Base-by-base conservation (phyloP, 1,140 invertebrate species). In the Littorina saxatilis region DNA sequence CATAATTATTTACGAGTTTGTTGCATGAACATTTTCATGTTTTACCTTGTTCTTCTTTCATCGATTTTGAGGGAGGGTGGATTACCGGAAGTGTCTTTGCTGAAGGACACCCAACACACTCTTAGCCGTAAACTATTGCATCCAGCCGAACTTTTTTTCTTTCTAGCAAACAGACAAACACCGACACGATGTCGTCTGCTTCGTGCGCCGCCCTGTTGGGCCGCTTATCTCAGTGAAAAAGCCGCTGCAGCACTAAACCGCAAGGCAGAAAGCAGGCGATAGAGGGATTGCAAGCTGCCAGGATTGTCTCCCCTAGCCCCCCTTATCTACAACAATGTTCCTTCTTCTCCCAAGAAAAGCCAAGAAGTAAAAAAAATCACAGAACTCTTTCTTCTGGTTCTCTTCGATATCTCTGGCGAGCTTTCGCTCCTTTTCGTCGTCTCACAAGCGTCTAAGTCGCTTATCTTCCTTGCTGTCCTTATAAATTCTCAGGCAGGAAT, bases 301-400 rank as follows among this genome's bases (percentile, higher is more conserved):
- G 40, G 66, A 39, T 37, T 73, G 70, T 73, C 70, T 32, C n/a
- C n/a, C n/a, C n/a, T 29, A 23, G 29, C 4, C 7, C 43, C 9
- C 39, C 40, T 52, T 73, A 73, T 73, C 70, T 73, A 73, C 43
- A 73, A 73, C 70, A 73, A 73, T 50, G 70, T 73, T 73, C 66
- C 66, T 68, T 68, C 66, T 68, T 5, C 66, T 15, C 66, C 66
- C 9, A 29, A 47, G 7, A 39, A 17, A 68, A 15, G 66, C 32
- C 37, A 15, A 68, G 35, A 27, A 5, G 23, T 13, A 68, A 68
- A 39, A 68, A 68, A 68, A 68, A 68, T 39, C 35, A 68, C 35
- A 32, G 35, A 23, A 13, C 37, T 37, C 66, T 68, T 40, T 39
- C 23, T 68, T 20, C 37, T 3, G n/a, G n/a, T n/a, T n/a, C n/a